Evolutionary conservation across 1,140 invertebrate species (phyloP).

Genomic region (Cydia strobilella): DNA sequence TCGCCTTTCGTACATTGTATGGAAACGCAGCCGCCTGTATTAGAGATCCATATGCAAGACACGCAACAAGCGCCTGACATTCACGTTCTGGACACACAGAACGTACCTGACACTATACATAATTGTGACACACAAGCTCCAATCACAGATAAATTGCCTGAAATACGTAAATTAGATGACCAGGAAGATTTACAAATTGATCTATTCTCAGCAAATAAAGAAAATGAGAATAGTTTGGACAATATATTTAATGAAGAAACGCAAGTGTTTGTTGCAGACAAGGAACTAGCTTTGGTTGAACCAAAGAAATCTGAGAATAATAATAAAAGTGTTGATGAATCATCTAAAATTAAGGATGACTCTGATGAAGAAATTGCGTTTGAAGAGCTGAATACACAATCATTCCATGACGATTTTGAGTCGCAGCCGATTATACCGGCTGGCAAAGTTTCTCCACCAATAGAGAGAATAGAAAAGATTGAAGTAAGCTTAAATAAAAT

Average conservation of each 20-base stretch:
- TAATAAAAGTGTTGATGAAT: conserved; percentile 34
- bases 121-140: conserved; percentile 31
- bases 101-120: conserved; percentile 23
- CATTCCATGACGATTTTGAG: conserved; percentile 51
- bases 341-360: conserved; percentile 41
- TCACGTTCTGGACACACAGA: conserved; percentile 12
- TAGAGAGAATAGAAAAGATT: conserved; percentile 30
- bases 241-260: conserved; percentile 52
- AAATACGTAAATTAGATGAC: conserved; percentile 49
- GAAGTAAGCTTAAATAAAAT: conserved; percentile 30
- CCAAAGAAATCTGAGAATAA: conserved; percentile 29
- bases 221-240: conserved; percentile 44
- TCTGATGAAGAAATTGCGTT: conserved; percentile 65
- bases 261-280: conserved; percentile 41
- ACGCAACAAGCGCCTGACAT: conserved; percentile 8
- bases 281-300: conserved; percentile 39
- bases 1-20: conserved; percentile 46
- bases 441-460: conserved; percentile 35
- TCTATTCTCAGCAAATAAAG: conserved; percentile 51
- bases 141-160: conserved; percentile 45
- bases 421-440: conserved; percentile 58
- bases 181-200: conserved; percentile 55
- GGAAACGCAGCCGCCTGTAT: conserved; percentile 50
- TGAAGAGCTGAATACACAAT: conserved; percentile 58
- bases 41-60: conserved; percentile 14